Percentiles rank a stretch among this genome's conserved stretches.
Conservation (phyloP, 2,888 invertebrate genomes). For the Aelia acuminata region DNA sequence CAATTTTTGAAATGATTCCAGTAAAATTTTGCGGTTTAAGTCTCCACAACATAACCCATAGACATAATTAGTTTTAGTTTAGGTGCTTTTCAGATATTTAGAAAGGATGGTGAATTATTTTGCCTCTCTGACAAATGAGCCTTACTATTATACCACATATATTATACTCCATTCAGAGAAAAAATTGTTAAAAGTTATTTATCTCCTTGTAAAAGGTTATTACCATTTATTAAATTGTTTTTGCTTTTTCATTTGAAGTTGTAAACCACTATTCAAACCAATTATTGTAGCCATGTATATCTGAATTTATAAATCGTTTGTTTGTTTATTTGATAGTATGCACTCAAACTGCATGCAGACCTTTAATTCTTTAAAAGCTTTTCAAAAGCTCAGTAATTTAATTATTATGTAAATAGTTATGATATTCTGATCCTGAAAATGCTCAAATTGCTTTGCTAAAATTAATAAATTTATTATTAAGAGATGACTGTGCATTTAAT, state of each 20-base stretch:
- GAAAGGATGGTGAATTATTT: not conserved
- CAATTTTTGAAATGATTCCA: not conserved
- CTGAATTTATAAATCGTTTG: not conserved
- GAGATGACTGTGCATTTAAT: constrained; percentile 64
- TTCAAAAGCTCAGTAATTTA: constrained; percentile 50
- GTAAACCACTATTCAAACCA: not conserved
- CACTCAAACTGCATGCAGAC: constrained; percentile 48
- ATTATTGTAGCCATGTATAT: not conserved
- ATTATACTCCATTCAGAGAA: not conserved
- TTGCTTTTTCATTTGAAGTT: not conserved
- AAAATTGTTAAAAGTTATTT: not conserved
- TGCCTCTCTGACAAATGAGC: not conserved
- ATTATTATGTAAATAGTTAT: constrained; percentile 57
- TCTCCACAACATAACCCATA: not conserved
- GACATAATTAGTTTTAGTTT: not conserved
- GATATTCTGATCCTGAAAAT: constrained; percentile 64
- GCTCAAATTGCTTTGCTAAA: constrained; percentile 65
- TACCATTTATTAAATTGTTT: not conserved
- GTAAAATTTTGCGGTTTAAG: not conserved
- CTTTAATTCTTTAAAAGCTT: constrained; percentile 46
- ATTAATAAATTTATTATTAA: constrained; percentile 60
- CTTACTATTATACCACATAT: not conserved
- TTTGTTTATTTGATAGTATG: not conserved
- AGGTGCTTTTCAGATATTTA: not conserved
- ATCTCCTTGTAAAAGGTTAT: not conserved